These are phyloP conservation scores for Bubalus kerabau DNA, from an alignment of 2,113 vertebrate species.

Conservation along the genomic window DNA sequence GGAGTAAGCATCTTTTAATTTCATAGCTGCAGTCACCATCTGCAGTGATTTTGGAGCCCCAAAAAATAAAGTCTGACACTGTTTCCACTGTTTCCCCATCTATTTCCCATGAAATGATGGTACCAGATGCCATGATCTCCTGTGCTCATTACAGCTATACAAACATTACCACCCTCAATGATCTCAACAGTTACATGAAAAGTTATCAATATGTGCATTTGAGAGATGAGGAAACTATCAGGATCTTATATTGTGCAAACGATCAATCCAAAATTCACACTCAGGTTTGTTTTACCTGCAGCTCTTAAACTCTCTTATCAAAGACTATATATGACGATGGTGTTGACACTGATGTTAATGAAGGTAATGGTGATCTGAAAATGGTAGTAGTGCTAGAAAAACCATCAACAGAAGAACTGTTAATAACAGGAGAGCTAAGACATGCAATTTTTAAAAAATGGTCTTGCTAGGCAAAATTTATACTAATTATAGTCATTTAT, in stretches of 20 bases:
- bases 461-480: neutral
- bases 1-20: no score
- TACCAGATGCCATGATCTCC: neutral
- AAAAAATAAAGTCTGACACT: no score
- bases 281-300: neutral
- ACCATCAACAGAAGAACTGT: neutral
- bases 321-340: neutral
- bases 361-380: neutral
- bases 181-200: neutral
- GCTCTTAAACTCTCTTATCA: neutral
- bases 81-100: no score
- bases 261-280: neutral
- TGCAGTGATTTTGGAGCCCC: no score
- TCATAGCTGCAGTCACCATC: no score
- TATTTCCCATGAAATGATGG: no score
- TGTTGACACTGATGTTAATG: neutral
- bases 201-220: neutral
- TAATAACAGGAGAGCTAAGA: neutral
- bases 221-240: neutral
- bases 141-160: neutral
- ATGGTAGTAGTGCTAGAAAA: neutral
- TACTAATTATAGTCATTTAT: conserved; percentile 19
- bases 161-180: neutral
- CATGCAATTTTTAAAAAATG: neutral
- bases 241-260: neutral